Conservation (phyloP, 2,888 invertebrate genomes). For the Brachyptera putata region DNA sequence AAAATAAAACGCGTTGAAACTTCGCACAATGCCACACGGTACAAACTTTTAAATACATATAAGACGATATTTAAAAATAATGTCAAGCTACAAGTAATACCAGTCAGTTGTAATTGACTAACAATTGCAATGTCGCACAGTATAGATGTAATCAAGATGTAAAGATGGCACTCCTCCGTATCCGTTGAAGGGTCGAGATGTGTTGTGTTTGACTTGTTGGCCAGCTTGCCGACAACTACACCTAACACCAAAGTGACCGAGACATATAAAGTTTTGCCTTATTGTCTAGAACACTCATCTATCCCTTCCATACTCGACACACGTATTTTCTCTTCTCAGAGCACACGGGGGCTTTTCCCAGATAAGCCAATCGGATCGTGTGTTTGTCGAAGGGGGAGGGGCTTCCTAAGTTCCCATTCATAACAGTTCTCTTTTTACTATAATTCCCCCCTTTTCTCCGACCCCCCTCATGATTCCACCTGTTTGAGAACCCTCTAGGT, state of each 20-base stretch:
- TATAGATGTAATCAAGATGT: no score
- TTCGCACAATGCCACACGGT: no score
- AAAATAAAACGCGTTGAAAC: no score
- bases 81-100: no score
- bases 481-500: background rate
- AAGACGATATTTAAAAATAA: no score
- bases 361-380: conserved; percentile 22
- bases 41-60: no score
- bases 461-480: conserved; percentile 24
- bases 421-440: conserved; percentile 28
- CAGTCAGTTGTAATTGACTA: no score
- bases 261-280: conserved; percentile 18
- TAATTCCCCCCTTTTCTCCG: conserved; percentile 17
- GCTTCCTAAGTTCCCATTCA: conserved; percentile 31
- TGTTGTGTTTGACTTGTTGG: conserved; percentile 7
- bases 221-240: conserved; percentile 15
- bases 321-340: conserved; percentile 2
- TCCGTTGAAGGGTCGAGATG: background rate
- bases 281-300: conserved; percentile 13
- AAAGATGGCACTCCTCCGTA: no score
- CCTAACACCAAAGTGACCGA: conserved; percentile 14
- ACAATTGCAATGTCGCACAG: no score
- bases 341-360: conserved; percentile 24
- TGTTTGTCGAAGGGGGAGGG: conserved; percentile 24
- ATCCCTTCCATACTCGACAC: conserved; percentile 2